Base-by-base conservation (phyloP, 2,113 vertebrate genomes). In the Oncorhynchus tshawytscha region DNA sequence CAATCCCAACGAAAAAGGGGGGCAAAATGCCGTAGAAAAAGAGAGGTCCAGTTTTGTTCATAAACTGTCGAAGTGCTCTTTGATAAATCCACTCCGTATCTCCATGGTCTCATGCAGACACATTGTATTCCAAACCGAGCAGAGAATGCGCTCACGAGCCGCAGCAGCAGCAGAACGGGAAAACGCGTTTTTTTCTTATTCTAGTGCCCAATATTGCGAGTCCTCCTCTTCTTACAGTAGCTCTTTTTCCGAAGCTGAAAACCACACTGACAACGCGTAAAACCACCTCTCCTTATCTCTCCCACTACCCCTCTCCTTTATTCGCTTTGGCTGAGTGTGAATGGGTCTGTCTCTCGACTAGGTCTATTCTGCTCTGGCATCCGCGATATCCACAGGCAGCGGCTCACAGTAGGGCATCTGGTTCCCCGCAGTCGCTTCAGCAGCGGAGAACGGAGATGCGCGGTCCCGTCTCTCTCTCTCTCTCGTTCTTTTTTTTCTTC, bases 61-160 rank as follows among this genome's bases (percentile, higher is more conserved):
- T 77, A 78, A 85, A 84, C 76, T 84, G 75, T 76, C 74, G 71
- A 70, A 82, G 66, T 79, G 45, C 20, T 74, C 22, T 65, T 78
- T 72, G 67, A 85, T 92, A 91, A 89, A 93, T 94, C 93, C 93
- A 89, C 87, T 87, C 90, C 87, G 90, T 82, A 88, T 91, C 85
- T 92, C 91, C 93, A 92, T 90, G 84, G 84, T 88, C 88, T 89
- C 39, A 45, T 45, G 39, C 39, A 45, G 75, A 67, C 81, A 82
- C 71, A 82, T 82, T 83, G 86, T 93, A 54, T 92, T 91, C 93
- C 92, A 91, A 75, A 87, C 84, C 75, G 79, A 71, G 18, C 78
- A 76, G 80, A 84, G 81, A 86, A 90, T 71, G 83, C 85, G 81
- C 84, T 87, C 87, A 80, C 80, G 79, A 65, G 29, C 66, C 4